Base-by-base conservation (phyloP, 2,888 invertebrate species). In the Phrixothrix hirtus region DNA sequence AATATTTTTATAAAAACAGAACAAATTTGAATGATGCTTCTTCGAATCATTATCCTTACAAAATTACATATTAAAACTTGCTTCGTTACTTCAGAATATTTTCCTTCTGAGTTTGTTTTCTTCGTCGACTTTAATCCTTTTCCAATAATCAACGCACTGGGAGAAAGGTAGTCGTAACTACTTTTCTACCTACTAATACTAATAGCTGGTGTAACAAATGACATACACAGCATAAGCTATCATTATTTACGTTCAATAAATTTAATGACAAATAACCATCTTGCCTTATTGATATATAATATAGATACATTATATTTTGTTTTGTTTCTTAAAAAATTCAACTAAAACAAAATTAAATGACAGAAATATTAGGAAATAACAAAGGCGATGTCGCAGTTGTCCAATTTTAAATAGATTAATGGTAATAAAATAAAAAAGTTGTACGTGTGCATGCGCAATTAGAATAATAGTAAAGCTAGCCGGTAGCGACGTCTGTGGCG, bases 401-500 rank as follows among this genome's bases (percentile, higher is more conserved):
- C 62, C 62, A 64, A 63, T 66, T 61, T 62, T 60, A 62, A 64
- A 60, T 56, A 59, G 62, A 63, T 57, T 57, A 57, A 53, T 51
- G 36, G 49, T 45, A 53, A 52, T 43, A 53, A 57, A 57, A 50
- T 46, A 50, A 45, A 52, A 38, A 61, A 58, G 37, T 43, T 53
- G 51, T 49, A 54, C 60, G 53, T 57, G 65, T 62, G 60, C 63
- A 65, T 65, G 63, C 63, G 63, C 65, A 60, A 63, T 65, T 63
- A 65, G 59, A 47, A 34, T 61, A 61, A 65, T 60, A 56, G 50
- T 54, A 53, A 30, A 49, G 41, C 63, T 58, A 63, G 62, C 48
- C 62, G 56, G 62, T 70, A 63, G 68, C 68, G 70, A 64, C 69
- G 56, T 42, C 55, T 27, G 29, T 58, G 68, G 60, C 55, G 56